Evolutionary conservation across 1,140 invertebrate species (phyloP).

Genomic region (Dryas iulia): DNA sequence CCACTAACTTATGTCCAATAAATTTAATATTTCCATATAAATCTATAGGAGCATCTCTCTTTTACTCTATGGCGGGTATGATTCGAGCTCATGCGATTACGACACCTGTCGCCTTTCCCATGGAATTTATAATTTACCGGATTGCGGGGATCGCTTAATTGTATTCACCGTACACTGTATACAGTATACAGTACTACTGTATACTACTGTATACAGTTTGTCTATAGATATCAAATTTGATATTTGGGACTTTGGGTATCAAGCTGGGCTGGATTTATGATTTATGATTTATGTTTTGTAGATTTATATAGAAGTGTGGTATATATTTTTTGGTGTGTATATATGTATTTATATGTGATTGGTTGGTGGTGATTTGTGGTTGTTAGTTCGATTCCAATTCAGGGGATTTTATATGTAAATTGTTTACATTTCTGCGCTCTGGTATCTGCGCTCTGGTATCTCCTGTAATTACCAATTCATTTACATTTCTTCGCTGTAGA

Average conservation of each 20-base stretch:
- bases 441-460: no score
- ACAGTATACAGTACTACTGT: slow-evolving; percentile 14
- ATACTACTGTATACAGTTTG: no score
- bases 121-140: slow-evolving; percentile 68
- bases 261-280: background rate
- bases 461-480: no score
- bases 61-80: slow-evolving; percentile 40
- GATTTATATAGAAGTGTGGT: background rate
- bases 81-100: slow-evolving; percentile 63
- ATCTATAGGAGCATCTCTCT: background rate
- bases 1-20: no score
- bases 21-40: background rate
- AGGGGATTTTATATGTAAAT: no score
- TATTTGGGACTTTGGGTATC: no score
- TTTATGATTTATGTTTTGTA: background rate
- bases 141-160: slow-evolving; percentile 58
- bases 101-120: slow-evolving; percentile 70
- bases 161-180: slow-evolving; percentile 60
- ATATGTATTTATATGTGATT: no score
- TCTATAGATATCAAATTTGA: background rate
- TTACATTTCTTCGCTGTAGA: no score
- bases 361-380: no score
- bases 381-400: no score
- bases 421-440: no score
- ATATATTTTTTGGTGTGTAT: no score